These are phyloP conservation scores for Chitala chitala DNA, from an alignment of 2,113 vertebrate species.

Conservation along the genomic window DNA sequence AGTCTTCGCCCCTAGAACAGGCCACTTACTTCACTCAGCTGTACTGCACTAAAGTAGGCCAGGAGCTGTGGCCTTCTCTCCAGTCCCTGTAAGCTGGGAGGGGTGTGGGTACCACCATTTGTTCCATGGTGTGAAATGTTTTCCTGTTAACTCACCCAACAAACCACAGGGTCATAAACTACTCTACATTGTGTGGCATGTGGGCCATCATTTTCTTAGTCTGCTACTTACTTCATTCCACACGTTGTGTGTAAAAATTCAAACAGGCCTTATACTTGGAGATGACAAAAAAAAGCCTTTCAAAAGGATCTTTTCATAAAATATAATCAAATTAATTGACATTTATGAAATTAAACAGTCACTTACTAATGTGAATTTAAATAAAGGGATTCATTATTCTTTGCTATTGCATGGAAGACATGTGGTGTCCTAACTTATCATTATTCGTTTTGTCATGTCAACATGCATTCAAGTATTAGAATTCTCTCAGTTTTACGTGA, in stretches of 20 bases:
- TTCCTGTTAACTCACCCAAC: neutral
- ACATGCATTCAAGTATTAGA: too few relatives aligned
- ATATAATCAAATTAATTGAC: too few relatives aligned
- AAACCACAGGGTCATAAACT: neutral
- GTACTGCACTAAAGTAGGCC: neutral
- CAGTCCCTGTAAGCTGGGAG: neutral
- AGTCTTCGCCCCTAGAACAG: too few relatives aligned
- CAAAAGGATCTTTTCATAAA: too few relatives aligned
- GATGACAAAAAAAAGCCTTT: neutral
- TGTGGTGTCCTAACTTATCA: too few relatives aligned
- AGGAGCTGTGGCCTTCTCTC: neutral
- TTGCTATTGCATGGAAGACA: too few relatives aligned
- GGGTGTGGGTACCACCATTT: neutral
- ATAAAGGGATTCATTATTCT: too few relatives aligned
- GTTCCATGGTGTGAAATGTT: neutral
- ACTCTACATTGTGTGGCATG: rapidly evolving
- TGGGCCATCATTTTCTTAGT: neutral
- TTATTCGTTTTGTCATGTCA: neutral
- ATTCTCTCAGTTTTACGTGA: neutral
- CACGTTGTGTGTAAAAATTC: constrained; percentile 37
- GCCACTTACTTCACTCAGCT: too few relatives aligned
- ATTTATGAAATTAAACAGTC: too few relatives aligned
- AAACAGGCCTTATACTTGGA: constrained; percentile 1
- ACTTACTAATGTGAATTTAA: too few relatives aligned
- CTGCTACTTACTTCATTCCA: constrained; percentile 20